Conservation (phyloP, 2,113 vertebrate genomes). For the Chinchilla lanigera region DNA sequence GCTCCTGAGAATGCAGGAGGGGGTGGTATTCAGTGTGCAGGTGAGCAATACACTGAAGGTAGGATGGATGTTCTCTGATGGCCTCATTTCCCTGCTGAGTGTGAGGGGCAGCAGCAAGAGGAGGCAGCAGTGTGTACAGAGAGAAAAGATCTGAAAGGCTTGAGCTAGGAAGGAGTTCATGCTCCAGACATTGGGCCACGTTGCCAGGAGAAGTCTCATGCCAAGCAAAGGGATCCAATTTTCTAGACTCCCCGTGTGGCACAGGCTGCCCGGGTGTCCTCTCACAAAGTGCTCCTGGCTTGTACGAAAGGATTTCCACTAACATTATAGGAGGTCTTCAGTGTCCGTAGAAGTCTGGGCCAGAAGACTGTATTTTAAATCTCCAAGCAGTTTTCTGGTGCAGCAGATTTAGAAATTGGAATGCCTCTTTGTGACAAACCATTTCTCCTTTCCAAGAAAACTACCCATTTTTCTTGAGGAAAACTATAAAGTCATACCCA, state of each 20-base stretch:
- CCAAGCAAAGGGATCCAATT: not conserved
- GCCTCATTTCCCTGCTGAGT: not conserved
- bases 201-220: too few relatives aligned
- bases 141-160: not conserved
- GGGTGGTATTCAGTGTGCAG: not conserved
- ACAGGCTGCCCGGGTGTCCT: not conserved
- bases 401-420: not conserved
- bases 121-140: not conserved
- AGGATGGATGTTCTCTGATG: not conserved
- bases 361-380: not conserved
- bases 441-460: slow-evolving; percentile 40
- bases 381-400: not conserved
- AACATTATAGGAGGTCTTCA: not conserved
- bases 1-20: not conserved
- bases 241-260: not conserved
- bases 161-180: too few relatives aligned
- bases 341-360: not conserved
- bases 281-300: not conserved
- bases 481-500: not conserved
- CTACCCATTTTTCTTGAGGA: not conserved
- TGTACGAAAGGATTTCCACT: not conserved
- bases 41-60: too few relatives aligned
- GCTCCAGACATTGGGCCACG: not conserved
- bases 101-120: not conserved
- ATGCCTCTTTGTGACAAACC: slow-evolving; percentile 4